Conservation (phyloP, 2,888 invertebrate genomes). For the Sinhomidia bicolor region DNA sequence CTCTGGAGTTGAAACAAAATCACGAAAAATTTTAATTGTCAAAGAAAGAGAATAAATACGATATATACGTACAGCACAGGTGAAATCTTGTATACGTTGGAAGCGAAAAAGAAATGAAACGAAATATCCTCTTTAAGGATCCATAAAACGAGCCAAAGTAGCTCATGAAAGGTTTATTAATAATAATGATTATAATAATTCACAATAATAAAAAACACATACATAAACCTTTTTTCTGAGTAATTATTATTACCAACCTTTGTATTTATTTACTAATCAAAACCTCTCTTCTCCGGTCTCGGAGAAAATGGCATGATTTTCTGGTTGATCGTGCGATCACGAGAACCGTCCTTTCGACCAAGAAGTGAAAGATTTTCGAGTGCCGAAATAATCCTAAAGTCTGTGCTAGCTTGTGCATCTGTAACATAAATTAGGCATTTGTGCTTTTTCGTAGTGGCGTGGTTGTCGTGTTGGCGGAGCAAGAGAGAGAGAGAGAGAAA, state of each 20-base stretch:
- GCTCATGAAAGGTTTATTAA: slow-evolving; percentile 63
- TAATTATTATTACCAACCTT: slow-evolving; percentile 34
- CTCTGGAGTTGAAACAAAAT: slow-evolving; percentile 36
- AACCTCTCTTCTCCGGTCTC: background rate
- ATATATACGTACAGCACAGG: too few relatives aligned
- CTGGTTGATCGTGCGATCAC: background rate
- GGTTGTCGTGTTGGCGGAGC: background rate
- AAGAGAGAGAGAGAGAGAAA: background rate
- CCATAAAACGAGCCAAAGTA: slow-evolving; percentile 41
- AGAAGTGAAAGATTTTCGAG: background rate
- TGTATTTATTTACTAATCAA: slow-evolving; percentile 20
- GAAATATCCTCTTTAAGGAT: slow-evolving; percentile 51
- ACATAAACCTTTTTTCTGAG: background rate
- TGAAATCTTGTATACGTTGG: background rate
- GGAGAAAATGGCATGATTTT: slow-evolving; percentile 22
- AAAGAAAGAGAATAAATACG: background rate
- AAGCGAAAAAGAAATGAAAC: slow-evolving; percentile 14
- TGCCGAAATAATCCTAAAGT: background rate
- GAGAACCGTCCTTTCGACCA: slow-evolving; percentile 5
- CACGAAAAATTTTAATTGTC: slow-evolving; percentile 65
- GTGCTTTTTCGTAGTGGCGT: background rate
- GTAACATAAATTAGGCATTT: background rate
- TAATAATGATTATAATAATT: slow-evolving; percentile 53
- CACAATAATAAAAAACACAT: slow-evolving; percentile 14
- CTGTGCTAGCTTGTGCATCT: background rate